phyloP scores from a whole-genome alignment of 2,797 vertebrate species.

The Sphenopsis melanotis region DNA sequence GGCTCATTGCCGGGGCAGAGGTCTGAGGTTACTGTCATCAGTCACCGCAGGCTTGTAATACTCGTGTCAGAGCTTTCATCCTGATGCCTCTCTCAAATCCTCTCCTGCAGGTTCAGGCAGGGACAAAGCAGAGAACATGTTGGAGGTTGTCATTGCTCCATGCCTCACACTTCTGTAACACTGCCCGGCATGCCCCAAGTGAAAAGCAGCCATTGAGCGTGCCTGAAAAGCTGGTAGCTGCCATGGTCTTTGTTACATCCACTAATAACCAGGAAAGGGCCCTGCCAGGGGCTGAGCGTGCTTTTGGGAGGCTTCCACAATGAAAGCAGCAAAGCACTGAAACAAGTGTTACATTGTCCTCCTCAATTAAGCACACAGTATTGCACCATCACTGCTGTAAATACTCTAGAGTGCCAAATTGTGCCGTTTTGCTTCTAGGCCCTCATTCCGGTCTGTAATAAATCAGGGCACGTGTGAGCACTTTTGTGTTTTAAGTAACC shows the following conservation, averaged over 20 bases:
- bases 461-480: background rate
- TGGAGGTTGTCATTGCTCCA: background rate
- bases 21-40: background rate
- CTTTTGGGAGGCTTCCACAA: background rate
- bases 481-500: background rate
- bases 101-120: conserved; percentile 4
- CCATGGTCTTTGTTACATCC: background rate
- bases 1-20: background rate
- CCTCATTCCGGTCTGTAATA: background rate
- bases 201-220: background rate
- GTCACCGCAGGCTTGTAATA: background rate
- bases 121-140: background rate
- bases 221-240: background rate
- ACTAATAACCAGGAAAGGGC: background rate
- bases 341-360: conserved; percentile 7
- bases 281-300: rapidly evolving
- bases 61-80: background rate
- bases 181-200: rapidly evolving
- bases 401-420: background rate
- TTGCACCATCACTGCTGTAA: background rate
- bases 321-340: background rate
- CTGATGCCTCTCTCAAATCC: background rate
- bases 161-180: rapidly evolving
- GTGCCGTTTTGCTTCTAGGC: background rate
- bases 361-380: background rate